phyloP scores from a whole-genome alignment of 2,888 invertebrate genomes.

The Apocheima hispidaria region DNA sequence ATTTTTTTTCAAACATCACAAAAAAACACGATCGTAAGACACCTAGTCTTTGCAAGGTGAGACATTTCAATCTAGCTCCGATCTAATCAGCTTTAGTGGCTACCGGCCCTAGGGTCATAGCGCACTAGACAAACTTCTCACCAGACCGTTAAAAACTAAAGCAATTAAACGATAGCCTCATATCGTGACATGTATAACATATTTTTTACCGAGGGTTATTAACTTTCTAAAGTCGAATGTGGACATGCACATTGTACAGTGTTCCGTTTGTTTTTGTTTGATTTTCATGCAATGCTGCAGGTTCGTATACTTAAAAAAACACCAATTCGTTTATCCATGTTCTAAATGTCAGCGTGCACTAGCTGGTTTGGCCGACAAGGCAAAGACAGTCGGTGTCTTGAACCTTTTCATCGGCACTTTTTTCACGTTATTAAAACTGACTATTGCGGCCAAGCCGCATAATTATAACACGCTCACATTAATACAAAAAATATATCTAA shows the following conservation, averaged over 20 bases:
- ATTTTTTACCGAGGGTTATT: too few relatives aligned
- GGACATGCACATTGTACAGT: too few relatives aligned
- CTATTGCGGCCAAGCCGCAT: not conserved
- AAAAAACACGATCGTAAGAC: not conserved
- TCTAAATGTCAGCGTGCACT: slow-evolving; percentile 1
- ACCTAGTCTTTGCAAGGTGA: not conserved
- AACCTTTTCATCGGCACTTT: too few relatives aligned
- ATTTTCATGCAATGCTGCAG: slow-evolving; percentile 6
- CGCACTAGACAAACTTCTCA: not conserved
- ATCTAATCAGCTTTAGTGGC: not conserved
- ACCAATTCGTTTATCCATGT: not conserved
- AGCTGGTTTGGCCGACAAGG: not conserved
- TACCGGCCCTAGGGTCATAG: not conserved
- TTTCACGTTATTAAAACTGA: too few relatives aligned
- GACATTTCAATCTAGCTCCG: not conserved
- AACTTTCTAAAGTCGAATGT: not conserved
- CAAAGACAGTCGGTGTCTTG: too few relatives aligned
- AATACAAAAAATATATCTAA: not conserved
- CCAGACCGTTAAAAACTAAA: not conserved
- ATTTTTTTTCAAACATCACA: too few relatives aligned
- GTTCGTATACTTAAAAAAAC: slow-evolving; percentile 6
- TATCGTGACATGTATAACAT: not conserved
- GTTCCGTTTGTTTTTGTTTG: not conserved
- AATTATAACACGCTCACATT: not conserved
- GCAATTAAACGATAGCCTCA: not conserved